phyloP scores from a whole-genome alignment of 2,888 invertebrate genomes.

The Thysanoteuthis rhombus region DNA sequence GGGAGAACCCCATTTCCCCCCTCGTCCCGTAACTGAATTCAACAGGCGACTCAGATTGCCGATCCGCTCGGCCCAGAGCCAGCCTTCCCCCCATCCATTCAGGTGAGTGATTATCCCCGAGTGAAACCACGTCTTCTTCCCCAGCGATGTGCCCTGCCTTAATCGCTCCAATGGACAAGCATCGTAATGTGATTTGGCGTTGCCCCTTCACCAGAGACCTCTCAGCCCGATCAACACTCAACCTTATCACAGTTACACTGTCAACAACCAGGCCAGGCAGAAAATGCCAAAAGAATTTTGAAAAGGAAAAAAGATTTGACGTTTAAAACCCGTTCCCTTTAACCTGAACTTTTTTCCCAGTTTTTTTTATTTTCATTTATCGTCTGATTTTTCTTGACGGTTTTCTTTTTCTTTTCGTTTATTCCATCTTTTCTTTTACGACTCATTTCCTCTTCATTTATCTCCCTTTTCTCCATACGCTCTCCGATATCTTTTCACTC shows the following conservation, averaged over 20 bases:
- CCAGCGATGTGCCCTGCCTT: background rate
- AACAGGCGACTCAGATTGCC: background rate
- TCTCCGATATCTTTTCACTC: too few relatives aligned
- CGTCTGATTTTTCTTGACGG: background rate
- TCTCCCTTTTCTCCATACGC: background rate
- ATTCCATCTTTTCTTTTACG: background rate
- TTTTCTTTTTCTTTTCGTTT: background rate
- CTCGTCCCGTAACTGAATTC: background rate
- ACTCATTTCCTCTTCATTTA: background rate
- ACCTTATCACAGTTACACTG: background rate
- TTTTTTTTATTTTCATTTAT: background rate
- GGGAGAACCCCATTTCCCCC: too few relatives aligned
- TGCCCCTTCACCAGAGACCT: background rate
- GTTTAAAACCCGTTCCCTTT: too few relatives aligned
- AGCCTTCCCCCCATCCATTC: background rate
- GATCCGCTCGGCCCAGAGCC: too few relatives aligned
- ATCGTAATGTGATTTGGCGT: background rate
- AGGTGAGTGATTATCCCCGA: background rate
- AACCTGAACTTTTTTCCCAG: background rate
- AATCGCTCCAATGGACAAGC: background rate
- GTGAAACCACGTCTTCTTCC: background rate
- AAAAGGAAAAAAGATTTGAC: background rate
- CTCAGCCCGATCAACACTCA: background rate
- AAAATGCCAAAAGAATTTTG: background rate
- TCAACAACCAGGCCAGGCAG: background rate